Conservation (phyloP, 2,888 invertebrate species). For the Trichogramma evanescens region DNA sequence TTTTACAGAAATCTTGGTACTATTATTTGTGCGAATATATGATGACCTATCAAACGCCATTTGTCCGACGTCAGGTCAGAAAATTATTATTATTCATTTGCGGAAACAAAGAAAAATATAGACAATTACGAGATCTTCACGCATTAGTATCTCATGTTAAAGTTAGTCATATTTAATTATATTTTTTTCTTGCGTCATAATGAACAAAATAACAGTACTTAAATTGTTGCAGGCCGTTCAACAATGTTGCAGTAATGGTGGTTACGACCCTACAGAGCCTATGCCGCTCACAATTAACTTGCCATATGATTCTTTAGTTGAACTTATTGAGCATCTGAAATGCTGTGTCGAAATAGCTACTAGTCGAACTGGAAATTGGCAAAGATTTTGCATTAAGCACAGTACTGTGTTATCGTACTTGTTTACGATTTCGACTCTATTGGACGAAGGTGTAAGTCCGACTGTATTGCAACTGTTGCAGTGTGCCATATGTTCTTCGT, state of each 20-base stretch:
- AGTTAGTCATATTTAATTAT: slow-evolving; percentile 41
- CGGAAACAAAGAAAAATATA: slow-evolving; percentile 91
- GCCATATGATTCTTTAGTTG: slow-evolving; percentile 85
- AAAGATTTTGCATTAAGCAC: slow-evolving; percentile 73
- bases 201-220: slow-evolving; percentile 6
- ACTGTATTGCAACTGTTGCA: slow-evolving; percentile 85
- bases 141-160: slow-evolving; percentile 83
- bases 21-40: slow-evolving; percentile 85
- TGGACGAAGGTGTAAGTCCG: slow-evolving; percentile 88
- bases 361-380: slow-evolving; percentile 91
- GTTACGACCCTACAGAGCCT: slow-evolving; percentile 48
- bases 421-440: slow-evolving; percentile 67
- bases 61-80: slow-evolving; percentile 81
- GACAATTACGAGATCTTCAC: slow-evolving; percentile 88
- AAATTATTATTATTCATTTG: slow-evolving; percentile 88
- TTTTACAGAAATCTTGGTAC: slow-evolving; percentile 60
- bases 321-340: slow-evolving; percentile 90
- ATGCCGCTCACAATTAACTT: slow-evolving; percentile 54
- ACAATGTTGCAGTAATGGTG: slow-evolving; percentile 53
- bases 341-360: slow-evolving; percentile 89
- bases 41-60: slow-evolving; percentile 91
- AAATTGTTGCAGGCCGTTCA: slow-evolving; percentile 46
- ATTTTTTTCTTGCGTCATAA: not conserved
- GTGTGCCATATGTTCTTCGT: slow-evolving; percentile 70
- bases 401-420: slow-evolving; percentile 76